Conservation (phyloP, 2,113 vertebrate genomes). For the Sclerurus mexicanus region DNA sequence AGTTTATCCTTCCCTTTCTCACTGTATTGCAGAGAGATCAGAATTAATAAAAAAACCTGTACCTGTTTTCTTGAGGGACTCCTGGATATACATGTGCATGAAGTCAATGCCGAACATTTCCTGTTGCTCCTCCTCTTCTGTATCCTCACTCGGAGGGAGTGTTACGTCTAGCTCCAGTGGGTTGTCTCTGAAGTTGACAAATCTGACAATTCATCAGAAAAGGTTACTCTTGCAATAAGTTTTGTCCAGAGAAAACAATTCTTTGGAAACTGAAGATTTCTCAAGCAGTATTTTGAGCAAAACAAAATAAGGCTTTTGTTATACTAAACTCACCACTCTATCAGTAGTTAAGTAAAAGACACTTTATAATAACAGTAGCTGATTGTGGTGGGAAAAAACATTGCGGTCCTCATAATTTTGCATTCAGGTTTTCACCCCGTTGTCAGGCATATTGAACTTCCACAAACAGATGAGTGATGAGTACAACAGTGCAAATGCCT, state of each 20-base stretch:
- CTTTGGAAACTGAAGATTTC: background rate
- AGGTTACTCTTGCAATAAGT: background rate
- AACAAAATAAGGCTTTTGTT: background rate
- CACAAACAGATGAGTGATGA: background rate
- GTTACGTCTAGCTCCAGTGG: slow-evolving; percentile 84
- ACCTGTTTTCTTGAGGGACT: slow-evolving; percentile 70
- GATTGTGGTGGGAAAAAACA: background rate
- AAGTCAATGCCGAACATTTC: slow-evolving; percentile 93
- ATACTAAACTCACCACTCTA: background rate
- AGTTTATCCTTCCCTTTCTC: background rate
- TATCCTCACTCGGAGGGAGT: slow-evolving; percentile 61
- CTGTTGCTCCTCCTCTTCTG: slow-evolving; percentile 82
- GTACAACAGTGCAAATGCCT: background rate
- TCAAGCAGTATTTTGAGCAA: background rate
- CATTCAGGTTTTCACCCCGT: background rate
- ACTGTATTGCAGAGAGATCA: background rate
- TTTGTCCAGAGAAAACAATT: background rate
- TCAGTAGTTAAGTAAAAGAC: background rate
- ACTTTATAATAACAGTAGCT: background rate
- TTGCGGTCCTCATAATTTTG: background rate
- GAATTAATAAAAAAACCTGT: background rate
- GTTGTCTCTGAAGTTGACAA: slow-evolving; percentile 97
- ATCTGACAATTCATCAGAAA: slow-evolving; percentile 76
- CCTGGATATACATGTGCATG: slow-evolving; percentile 89
- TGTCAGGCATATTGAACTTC: background rate